Evolutionary conservation across 2,797 vertebrate genomes (phyloP).

Genomic region (Hippoglossus hippoglossus): DNA sequence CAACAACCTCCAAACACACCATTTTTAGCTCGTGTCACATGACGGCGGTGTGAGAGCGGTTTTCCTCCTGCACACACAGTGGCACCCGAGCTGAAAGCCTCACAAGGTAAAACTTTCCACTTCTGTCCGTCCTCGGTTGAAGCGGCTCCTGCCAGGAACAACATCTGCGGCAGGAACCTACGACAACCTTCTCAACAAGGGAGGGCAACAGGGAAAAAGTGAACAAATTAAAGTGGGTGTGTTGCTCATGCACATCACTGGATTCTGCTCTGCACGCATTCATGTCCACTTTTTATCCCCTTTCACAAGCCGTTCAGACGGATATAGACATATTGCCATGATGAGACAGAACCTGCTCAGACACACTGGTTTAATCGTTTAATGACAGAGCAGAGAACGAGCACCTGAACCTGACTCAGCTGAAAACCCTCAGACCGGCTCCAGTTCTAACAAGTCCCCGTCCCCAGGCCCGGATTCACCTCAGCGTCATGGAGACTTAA

Average conservation of each 20-base stretch:
- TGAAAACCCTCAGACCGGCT: conserved; percentile 35
- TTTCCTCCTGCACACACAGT: conserved; percentile 36
- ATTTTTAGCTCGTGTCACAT: conserved; percentile 25
- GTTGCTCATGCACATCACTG: neutral
- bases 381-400: conserved; percentile 51
- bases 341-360: conserved; percentile 37
- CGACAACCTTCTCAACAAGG: conserved; percentile 1
- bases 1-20: conserved; percentile 12
- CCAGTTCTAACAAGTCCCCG: conserved; percentile 51
- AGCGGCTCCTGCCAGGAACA: conserved; percentile 55
- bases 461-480: no score
- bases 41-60: conserved; percentile 29
- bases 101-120: conserved; percentile 52
- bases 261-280: neutral
- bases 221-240: conserved; percentile 10
- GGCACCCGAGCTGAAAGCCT: conserved; percentile 39
- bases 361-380: conserved; percentile 43
- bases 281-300: neutral
- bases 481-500: no score
- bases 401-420: conserved; percentile 52
- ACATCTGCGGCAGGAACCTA: conserved; percentile 51
- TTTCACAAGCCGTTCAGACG: neutral
- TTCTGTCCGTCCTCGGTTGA: conserved; percentile 30
- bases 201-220: conserved; percentile 12
- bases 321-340: no score